Evolutionary conservation across 2,888 invertebrate genomes (phyloP).

Genomic region (Diaphora mendica): DNA sequence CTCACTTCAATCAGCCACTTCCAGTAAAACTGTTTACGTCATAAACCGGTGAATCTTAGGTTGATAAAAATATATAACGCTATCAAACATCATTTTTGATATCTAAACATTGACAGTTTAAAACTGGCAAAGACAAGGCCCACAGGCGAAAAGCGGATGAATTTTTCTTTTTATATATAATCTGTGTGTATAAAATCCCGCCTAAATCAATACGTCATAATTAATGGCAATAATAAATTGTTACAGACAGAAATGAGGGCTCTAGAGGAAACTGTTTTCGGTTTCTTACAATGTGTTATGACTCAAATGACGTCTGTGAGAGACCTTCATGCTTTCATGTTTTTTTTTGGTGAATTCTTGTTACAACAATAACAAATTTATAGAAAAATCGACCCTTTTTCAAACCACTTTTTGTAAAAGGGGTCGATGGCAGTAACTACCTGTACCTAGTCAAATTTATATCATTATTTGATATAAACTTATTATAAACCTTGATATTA

Average conservation of each 20-base stretch:
- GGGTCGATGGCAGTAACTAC: background rate
- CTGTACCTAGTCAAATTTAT: background rate
- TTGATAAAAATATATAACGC: background rate
- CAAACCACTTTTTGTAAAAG: background rate
- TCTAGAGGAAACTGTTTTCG: too few species aligned
- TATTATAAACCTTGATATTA: background rate
- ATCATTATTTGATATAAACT: background rate
- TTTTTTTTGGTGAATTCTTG: too few species aligned
- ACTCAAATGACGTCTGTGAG: too few species aligned
- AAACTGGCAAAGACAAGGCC: background rate
- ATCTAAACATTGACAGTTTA: background rate
- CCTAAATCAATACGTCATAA: background rate
- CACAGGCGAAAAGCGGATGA: background rate
- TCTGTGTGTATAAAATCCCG: background rate
- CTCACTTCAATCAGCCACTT: background rate
- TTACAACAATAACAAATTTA: too few species aligned
- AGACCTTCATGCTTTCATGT: too few species aligned
- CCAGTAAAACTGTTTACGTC: background rate
- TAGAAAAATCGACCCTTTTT: too few species aligned
- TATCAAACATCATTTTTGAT: background rate
- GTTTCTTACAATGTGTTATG: too few species aligned
- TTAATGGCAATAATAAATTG: background rate
- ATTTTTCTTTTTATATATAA: background rate
- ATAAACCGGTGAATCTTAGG: background rate
- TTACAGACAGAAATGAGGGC: too few species aligned